These are phyloP conservation scores for Tetramorium alpestre DNA, from an alignment of 1,140 invertebrate genomes.

Conservation along the genomic window DNA sequence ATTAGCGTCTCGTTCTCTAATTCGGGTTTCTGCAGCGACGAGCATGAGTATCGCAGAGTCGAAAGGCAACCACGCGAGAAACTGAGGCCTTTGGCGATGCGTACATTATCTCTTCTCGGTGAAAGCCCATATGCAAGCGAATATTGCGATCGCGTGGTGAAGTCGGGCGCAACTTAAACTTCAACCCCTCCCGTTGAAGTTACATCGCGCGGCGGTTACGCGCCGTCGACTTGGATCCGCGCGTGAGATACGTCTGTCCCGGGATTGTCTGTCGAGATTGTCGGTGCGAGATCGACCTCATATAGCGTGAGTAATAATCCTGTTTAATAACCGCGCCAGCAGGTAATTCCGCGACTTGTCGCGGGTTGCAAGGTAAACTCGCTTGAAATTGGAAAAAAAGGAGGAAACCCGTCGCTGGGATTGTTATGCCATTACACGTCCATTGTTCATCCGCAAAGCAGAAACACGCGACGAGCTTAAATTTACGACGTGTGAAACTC, in stretches of 20 bases:
- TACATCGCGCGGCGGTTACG: constrained; percentile 14
- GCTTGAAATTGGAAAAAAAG: background rate
- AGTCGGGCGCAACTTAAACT: constrained; percentile 65
- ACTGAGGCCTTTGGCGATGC: background rate
- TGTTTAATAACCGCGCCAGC: background rate
- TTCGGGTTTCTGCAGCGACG: background rate
- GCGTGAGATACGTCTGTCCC: background rate
- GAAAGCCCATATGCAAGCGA: constrained; percentile 30
- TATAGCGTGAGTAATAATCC: background rate
- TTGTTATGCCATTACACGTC: background rate
- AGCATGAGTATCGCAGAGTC: background rate
- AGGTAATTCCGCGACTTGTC: background rate
- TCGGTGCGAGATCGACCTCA: constrained; percentile 12
- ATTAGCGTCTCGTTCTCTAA: constrained; percentile 6
- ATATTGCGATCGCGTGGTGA: constrained; percentile 51
- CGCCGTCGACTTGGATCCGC: constrained; percentile 30
- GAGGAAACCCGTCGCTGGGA: background rate
- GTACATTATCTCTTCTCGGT: background rate
- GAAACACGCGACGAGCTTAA: constrained; percentile 58
- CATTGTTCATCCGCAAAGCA: constrained; percentile 19
- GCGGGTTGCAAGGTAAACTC: background rate
- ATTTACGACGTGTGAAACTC: constrained; percentile 76
- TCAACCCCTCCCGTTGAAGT: constrained; percentile 48
- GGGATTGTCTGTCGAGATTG: constrained; percentile 52
- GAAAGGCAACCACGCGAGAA: background rate